Evolutionary conservation across 2,888 invertebrate species (phyloP), one percentile per base, ranked within the genome.

Genomic region (Lithophane ornitopus): DNA sequence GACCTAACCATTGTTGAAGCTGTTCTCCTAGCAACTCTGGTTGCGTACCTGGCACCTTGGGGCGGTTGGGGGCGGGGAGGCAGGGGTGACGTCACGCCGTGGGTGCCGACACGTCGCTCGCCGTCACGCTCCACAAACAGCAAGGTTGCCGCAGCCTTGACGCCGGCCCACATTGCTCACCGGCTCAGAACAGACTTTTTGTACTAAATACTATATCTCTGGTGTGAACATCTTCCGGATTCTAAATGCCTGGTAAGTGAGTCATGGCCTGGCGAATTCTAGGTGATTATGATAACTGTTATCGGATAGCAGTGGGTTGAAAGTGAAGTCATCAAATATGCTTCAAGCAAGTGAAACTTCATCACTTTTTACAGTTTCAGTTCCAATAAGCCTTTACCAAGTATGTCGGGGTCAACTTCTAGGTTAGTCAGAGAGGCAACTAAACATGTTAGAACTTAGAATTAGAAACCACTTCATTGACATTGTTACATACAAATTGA

Each of bases 41-140:
- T 56, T 54, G 68, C 74, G n/a, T 56, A 72, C 85, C 85, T 76
- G 67, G 85, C 58, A 81, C 74, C 77, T 81, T 69, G 71, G 76
- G 67, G 72, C 78, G 67, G 70, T 58, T 63, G 70, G 74, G 74
- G 82, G 76, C 77, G 81, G 70, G 85, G 84, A 79, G 82, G 87
- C 74, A 84, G 89, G 84, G 78, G 80, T 96, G 95, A 96, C 96
- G 96, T 96, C 95, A 95, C 90, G 90, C 85, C 89, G 91, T 95
- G 95, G 96, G 96, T 96, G 96, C 96, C 94, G 90, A 94, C 96
- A 96, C 96, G 96, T 95, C 95, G 95, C 95, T 95, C 94, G 94
- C 92, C 94, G 96, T 96, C 95, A 95, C 95, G 96, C 96, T 96
- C 96, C 96, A 96, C 96, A 96, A 96, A 96, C 95, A 90, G 91